A percentile compares a stretch with the other conserved stretches of the same genome.
Conservation (phyloP, 2,888 invertebrate genomes). For the Caenorhabditis zanzibari region DNA sequence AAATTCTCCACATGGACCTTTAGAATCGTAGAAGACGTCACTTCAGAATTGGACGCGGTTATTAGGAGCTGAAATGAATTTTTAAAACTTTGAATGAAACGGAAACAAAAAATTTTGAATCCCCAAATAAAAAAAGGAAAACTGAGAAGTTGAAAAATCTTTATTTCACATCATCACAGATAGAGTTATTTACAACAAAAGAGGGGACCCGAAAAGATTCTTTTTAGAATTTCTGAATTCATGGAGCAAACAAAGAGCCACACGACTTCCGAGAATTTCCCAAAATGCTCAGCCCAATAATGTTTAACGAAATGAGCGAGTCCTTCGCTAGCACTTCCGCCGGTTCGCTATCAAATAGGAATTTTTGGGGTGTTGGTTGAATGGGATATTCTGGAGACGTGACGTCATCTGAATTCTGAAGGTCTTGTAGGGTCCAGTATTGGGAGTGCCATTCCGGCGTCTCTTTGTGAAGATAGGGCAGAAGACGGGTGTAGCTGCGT, state of each 20-base stretch:
- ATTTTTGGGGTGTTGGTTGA: conserved; percentile 56
- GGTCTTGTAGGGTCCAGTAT: conserved; percentile 79
- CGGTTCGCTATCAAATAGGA: conserved; percentile 55
- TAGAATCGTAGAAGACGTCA: conserved; percentile 46
- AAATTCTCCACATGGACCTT: conserved; percentile 52
- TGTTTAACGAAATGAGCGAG: conserved; percentile 68
- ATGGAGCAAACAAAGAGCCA: conserved; percentile 34
- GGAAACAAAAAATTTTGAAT: not conserved
- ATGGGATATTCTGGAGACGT: not conserved
- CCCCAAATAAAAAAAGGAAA: not conserved
- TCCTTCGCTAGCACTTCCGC: conserved; percentile 46
- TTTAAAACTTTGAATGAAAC: not conserved
- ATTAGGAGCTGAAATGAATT: conserved; percentile 50
- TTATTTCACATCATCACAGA: conserved; percentile 10
- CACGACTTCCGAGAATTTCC: conserved; percentile 57
- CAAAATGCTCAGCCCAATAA: conserved; percentile 67
- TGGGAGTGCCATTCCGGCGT: conserved; percentile 81
- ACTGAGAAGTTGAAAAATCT: conserved; percentile 37
- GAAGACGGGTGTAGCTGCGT: conserved; percentile 79
- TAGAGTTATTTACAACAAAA: conserved; percentile 25
- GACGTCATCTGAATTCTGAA: conserved; percentile 44
- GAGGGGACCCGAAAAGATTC: not conserved
- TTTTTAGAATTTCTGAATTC: not conserved
- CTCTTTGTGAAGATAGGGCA: conserved; percentile 78
- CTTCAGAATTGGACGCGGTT: conserved; percentile 42